Conservation (phyloP, 2,113 vertebrate genomes). For the Mesitornis unicolor region DNA sequence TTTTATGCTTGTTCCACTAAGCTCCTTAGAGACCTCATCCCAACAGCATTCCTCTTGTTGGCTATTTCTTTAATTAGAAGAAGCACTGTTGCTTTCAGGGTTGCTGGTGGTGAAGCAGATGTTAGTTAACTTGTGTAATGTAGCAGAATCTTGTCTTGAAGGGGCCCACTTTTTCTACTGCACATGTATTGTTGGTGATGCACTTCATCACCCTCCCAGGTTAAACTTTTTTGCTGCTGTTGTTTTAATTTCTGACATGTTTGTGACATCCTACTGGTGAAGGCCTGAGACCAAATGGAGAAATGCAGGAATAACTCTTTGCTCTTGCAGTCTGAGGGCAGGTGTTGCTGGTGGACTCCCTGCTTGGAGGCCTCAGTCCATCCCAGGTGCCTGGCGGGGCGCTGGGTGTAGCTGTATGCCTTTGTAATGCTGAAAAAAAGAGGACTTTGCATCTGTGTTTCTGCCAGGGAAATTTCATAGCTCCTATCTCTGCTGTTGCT, state of each 20-base stretch:
- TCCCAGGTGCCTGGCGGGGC: fast-evolving
- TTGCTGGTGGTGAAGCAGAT: neutral
- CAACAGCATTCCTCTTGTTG: neutral
- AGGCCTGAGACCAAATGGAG: neutral
- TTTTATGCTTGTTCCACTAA: neutral
- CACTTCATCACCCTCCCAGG: neutral
- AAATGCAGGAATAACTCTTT: neutral
- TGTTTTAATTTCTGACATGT: neutral
- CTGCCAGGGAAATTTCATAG: neutral
- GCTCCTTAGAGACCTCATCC: neutral
- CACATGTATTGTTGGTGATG: neutral
- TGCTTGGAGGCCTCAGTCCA: neutral
- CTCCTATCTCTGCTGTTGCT: neutral
- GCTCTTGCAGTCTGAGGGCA: neutral
- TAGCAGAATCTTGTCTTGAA: neutral
- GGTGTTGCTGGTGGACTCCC: neutral
- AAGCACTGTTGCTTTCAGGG: neutral
- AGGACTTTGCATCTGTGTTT: neutral
- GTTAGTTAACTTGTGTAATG: neutral
- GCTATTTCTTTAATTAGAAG: neutral
- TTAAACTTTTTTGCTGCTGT: neutral
- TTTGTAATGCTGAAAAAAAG: neutral
- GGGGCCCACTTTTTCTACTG: neutral
- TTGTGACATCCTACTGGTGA: neutral
- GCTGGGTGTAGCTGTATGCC: fast-evolving